Base-by-base conservation (phyloP, 2,888 invertebrate species). In the Chironomus tentans region DNA sequence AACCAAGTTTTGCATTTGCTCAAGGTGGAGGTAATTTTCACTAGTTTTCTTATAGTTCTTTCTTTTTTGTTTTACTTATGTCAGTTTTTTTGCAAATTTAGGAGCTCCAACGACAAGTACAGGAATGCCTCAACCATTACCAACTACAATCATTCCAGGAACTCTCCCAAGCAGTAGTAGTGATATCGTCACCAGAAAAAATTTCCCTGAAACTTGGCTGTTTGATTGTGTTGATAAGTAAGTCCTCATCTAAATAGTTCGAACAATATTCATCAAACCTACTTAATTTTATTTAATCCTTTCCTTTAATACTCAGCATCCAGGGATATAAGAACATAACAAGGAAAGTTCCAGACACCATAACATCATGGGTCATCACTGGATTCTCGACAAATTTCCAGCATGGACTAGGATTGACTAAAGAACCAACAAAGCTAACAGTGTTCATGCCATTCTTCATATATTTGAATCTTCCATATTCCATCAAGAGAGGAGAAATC, bases 401-500 rank as follows among this genome's bases (percentile, higher is more conserved):
- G 1, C 84, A 88, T 79, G 93, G 93, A 21, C 84, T 93, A n/a
- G 93, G 92, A 12, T 86, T 93, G 5, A 86, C 89, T 3, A 87
- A 90, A 22, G 83, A 86, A 1, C 86, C 89, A 0, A 85, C 87
- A 79, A 88, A 88, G 90, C 84, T 87, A 62, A 88, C 87, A 81
- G 91, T 92, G 2, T 90, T 91, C 82, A 88, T 91, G 78, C 89
- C 90, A 7, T 92, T 97, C 82, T 91, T 92, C 78, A 87, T 95
- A 62, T 89, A 90, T 2, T 85, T 94, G 46, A 92, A 94, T 81
- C 84, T 96, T 70, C 97, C 97, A 0, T 91, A 92, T 79, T 90
- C 91, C 0, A 88, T 97, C 12, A 91, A 93, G 79, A 87, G 90
- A 76, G 95, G 94, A 15, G 97, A 97, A 85, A 89, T 91, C 21